These are phyloP conservation scores for Xenentodon cancila DNA, from an alignment of 2,797 vertebrate genomes.

Conservation along the genomic window DNA sequence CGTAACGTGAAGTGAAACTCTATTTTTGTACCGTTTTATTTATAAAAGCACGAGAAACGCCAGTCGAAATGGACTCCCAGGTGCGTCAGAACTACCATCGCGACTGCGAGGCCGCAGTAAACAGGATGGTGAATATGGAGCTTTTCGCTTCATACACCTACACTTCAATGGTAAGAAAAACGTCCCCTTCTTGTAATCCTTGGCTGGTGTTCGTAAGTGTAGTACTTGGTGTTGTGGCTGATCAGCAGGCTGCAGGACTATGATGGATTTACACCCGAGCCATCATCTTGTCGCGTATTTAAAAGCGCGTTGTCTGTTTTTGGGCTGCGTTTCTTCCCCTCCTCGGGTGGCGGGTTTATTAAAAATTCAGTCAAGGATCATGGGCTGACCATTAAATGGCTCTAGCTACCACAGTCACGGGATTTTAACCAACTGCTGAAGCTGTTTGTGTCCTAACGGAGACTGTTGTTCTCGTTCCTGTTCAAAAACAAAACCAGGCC, in stretches of 20 bases:
- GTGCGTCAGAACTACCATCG: conserved; percentile 88
- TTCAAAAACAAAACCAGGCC: too few species aligned
- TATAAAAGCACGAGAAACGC: conserved; percentile 38
- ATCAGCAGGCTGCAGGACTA: too few species aligned
- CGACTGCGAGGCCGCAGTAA: conserved; percentile 86
- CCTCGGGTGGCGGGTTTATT: too few species aligned
- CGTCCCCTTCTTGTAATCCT: background rate
- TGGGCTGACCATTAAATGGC: conserved; percentile 1
- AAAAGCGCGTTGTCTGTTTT: conserved; percentile 38
- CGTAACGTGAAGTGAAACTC: conserved; percentile 15
- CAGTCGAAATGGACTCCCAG: conserved; percentile 85
- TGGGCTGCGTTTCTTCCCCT: background rate
- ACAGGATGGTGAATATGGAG: conserved; percentile 88
- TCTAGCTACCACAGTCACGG: too few species aligned
- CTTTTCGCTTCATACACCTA: conserved; percentile 84
- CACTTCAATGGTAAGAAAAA: conserved; percentile 68
- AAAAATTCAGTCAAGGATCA: conserved; percentile 15
- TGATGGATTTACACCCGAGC: too few species aligned
- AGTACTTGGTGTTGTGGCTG: too few species aligned
- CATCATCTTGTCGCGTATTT: too few species aligned
- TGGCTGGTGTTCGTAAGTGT: too few species aligned
- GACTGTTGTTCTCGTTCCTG: background rate
- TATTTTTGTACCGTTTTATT: conserved; percentile 70
- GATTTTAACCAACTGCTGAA: too few species aligned
- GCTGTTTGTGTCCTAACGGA: too few species aligned